These are phyloP conservation scores for Bucco capensis DNA, from an alignment of 2,113 vertebrate genomes.

Conservation along the genomic window DNA sequence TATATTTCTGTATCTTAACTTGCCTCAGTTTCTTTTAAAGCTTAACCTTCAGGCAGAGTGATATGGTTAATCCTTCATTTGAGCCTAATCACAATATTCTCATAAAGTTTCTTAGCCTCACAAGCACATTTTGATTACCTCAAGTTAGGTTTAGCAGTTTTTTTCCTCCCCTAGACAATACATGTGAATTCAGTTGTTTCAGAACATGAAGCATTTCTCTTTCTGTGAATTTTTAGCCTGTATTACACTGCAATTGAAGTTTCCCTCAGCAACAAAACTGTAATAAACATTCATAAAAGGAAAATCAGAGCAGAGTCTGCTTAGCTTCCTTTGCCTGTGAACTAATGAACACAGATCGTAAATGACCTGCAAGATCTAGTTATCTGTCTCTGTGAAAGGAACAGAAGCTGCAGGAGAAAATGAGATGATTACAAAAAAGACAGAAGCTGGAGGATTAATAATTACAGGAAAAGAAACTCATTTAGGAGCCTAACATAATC, in stretches of 20 bases:
- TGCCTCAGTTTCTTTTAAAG: not conserved
- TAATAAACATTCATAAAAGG: not conserved
- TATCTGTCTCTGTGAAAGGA: not conserved
- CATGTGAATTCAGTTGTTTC: not conserved
- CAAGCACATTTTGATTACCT: not conserved
- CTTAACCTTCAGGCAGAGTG: not conserved
- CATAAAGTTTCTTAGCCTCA: not conserved
- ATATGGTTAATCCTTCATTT: not conserved
- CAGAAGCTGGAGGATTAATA: slow-evolving; percentile 11
- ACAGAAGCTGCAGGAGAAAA: slow-evolving; percentile 19
- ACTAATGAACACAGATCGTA: slow-evolving; percentile 10
- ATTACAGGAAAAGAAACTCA: slow-evolving; percentile 49
- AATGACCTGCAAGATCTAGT: slow-evolving; percentile 29
- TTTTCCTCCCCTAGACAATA: not conserved
- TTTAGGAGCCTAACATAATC: not conserved
- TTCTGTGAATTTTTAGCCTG: not conserved
- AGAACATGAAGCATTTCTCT: not conserved
- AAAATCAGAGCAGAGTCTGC: slow-evolving; percentile 30
- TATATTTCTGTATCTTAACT: not conserved
- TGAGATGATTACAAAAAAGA: slow-evolving; percentile 39
- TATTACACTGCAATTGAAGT: not conserved
- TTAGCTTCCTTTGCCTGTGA: slow-evolving; percentile 32
- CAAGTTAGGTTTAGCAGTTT: not conserved
- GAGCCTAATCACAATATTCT: not conserved
- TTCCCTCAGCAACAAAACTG: not conserved